Evolutionary conservation across 2,888 invertebrate species (phyloP), one percentile per base, ranked within the genome.

Genomic region (Epirrhoe tristata): DNA sequence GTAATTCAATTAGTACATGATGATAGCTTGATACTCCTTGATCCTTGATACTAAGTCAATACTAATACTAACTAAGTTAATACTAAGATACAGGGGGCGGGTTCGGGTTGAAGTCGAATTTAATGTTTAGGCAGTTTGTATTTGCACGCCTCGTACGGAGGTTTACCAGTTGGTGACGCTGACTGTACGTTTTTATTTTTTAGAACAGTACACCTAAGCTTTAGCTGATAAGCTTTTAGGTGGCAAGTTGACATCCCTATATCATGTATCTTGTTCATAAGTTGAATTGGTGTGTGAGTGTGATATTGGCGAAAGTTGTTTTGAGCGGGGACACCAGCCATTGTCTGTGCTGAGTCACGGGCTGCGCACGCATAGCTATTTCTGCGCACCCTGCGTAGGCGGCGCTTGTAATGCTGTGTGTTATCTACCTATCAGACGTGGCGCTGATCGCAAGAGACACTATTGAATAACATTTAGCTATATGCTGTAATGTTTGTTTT

Each of bases 321-420:
- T 77, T 79, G 76, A 77, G 78, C 85, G 85, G 87, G 85, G 85
- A 85, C 86, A 82, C 84, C 84, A 80, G 80, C 79, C 86, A 90
- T 91, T 92, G 91, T 91, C 87, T 88, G 84, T 65, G 85, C 81
- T 91, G 91, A 92, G 85, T 91, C 91, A 92, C 77, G 78, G 89
- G 84, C 89, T 87, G 87, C 86, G 90, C 87, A 81, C 88, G 88
- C 88, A 84, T 82, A 74, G 79, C 83, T 92, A 91, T 91, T 92
- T 91, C 82, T 84, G 90, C 82, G 74, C 75, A 79, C 71, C 75
- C 68, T 79, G 89, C 86, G 90, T 90, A 82, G 90, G 90, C 81
- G 85, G 77, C 66, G 69, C 79, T 84, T 81, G 70, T 74, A 75
- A 76, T 79, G 75, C 80, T 55, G 80, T 59, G 52, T 80, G 46